A percentile compares a stretch with the other conserved stretches of the same genome.
Evolutionary conservation across 2,797 vertebrate genomes (phyloP).

Genomic region (Chaetodon trifasciatus): DNA sequence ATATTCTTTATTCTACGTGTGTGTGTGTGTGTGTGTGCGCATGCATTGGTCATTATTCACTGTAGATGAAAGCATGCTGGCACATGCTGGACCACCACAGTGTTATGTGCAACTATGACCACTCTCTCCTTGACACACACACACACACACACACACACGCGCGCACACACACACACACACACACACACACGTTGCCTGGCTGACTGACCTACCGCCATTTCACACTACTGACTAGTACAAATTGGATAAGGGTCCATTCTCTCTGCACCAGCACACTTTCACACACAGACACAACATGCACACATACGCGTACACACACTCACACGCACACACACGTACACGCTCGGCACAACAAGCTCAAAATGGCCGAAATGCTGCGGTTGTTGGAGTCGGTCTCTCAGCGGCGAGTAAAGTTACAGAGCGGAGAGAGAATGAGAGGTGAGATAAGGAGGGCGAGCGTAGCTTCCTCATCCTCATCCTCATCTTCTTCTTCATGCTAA

Average conservation of each 20-base stretch:
- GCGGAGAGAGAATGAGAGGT: conserved; percentile 35
- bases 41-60: conserved; percentile 49
- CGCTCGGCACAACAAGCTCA: conserved; percentile 63
- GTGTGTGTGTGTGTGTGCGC: neutral
- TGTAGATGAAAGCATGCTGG: conserved; percentile 63
- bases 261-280: conserved; percentile 82
- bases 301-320: conserved; percentile 30
- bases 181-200: conserved; percentile 57
- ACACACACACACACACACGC: conserved; percentile 40
- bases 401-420: conserved; percentile 59
- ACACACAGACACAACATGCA: conserved; percentile 69
- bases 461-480: neutral
- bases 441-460: conserved; percentile 42
- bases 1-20: conserved; percentile 32
- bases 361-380: conserved; percentile 78
- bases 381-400: conserved; percentile 50
- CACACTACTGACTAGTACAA: conserved; percentile 88
- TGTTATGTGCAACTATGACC: conserved; percentile 58
- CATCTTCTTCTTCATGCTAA: neutral
- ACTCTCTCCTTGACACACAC: conserved; percentile 38
- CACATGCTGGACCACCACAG: conserved; percentile 54
- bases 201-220: conserved; percentile 85
- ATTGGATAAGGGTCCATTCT: conserved; percentile 88
- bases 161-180: conserved; percentile 33
- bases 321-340: conserved; percentile 22